Conservation (phyloP, 2,888 invertebrate genomes). For the Xylota segnis region DNA sequence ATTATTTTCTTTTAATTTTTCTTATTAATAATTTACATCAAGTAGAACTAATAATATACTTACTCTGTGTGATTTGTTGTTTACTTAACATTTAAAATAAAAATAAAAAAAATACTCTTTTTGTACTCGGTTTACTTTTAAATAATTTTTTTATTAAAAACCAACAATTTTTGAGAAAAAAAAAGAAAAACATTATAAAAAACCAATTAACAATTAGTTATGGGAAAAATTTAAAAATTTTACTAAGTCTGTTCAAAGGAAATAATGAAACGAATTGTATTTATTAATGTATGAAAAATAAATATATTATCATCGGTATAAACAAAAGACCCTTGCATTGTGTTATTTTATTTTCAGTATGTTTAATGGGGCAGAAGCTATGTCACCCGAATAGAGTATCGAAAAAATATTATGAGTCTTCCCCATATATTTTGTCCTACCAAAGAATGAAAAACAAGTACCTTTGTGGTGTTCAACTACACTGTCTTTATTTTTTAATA, state of each 20-base stretch:
- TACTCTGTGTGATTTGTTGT: conserved; percentile 72
- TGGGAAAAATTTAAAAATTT: conserved; percentile 70
- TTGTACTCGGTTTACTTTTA: conserved; percentile 65
- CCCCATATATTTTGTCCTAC: too few relatives aligned
- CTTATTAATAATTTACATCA: conserved; percentile 26
- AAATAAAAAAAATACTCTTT: conserved; percentile 48
- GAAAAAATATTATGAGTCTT: too few relatives aligned
- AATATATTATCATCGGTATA: conserved; percentile 76
- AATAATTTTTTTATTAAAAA: conserved; percentile 56
- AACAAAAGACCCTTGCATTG: background rate
- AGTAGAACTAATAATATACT: conserved; percentile 57
- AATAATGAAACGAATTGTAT: conserved; percentile 78
- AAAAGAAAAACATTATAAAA: conserved; percentile 32
- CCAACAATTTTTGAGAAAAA: conserved; percentile 39
- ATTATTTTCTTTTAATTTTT: conserved; percentile 22
- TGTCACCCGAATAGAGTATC: too few relatives aligned
- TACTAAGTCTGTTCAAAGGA: conserved; percentile 74
- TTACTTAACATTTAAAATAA: conserved; percentile 54
- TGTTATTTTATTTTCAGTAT: background rate
- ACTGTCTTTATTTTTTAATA: too few relatives aligned
- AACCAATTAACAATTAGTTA: conserved; percentile 61
- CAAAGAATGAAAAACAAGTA: too few relatives aligned
- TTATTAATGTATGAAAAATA: conserved; percentile 77
- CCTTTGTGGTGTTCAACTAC: too few relatives aligned
- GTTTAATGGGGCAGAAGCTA: background rate